These are phyloP conservation scores for Psophia crepitans DNA, from an alignment of 2,113 vertebrate species.

Conservation along the genomic window DNA sequence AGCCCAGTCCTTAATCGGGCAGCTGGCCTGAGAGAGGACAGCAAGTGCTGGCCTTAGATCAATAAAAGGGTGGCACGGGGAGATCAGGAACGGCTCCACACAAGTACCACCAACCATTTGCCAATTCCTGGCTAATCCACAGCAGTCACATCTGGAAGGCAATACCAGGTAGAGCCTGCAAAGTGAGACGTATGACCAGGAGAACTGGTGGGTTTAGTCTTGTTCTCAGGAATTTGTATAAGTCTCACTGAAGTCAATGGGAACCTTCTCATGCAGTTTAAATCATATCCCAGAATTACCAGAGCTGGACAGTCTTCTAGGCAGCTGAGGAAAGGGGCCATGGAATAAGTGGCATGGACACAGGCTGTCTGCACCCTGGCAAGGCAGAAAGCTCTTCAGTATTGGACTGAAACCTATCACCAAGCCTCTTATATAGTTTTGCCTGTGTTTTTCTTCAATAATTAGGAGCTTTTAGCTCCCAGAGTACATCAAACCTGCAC, in stretches of 20 bases:
- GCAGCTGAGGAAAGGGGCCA: neutral
- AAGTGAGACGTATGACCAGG: neutral
- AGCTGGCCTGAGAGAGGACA: neutral
- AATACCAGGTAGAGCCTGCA: neutral
- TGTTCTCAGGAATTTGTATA: neutral
- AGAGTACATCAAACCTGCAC: neutral
- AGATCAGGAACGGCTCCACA: neutral
- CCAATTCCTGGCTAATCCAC: neutral
- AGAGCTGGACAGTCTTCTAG: neutral
- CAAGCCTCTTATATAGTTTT: neutral
- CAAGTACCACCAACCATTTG: neutral
- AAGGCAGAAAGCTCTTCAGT: neutral
- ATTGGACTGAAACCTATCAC: neutral
- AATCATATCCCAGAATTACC: neutral
- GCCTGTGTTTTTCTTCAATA: neutral
- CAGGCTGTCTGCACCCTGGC: neutral
- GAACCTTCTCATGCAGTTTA: neutral
- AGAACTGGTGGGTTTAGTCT: neutral
- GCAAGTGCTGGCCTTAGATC: neutral
- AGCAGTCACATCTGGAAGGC: neutral
- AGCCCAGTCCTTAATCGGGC: neutral
- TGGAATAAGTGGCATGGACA: neutral
- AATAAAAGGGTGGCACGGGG: neutral
- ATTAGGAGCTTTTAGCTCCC: conserved; percentile 5
- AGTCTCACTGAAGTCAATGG: neutral